Percentiles rank a stretch among this genome's conserved stretches.
Evolutionary conservation across 2,888 invertebrate genomes (phyloP).

Genomic region (Dinocampus coccinellae): DNA sequence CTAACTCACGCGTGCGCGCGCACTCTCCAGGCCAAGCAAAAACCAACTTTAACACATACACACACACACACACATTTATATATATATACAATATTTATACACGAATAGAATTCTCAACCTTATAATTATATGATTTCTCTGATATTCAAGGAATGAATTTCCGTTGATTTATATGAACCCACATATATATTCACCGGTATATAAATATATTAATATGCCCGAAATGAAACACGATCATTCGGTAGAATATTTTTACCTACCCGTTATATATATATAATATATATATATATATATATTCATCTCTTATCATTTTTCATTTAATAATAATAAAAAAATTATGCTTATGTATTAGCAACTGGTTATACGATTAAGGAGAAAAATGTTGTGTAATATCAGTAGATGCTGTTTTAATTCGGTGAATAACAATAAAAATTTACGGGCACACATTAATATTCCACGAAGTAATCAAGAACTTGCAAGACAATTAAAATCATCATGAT

Average conservation of each 20-base stretch:
- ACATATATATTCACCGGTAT: background rate
- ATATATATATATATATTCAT: background rate
- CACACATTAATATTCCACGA: background rate
- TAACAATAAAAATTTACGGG: too few relatives aligned
- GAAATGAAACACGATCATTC: slow-evolving; percentile 4
- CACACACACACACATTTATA: background rate
- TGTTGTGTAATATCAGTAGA: background rate
- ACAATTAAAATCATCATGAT: background rate
- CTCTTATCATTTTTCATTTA: background rate
- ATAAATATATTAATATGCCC: slow-evolving; percentile 5
- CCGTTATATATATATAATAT: background rate
- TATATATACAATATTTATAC: background rate
- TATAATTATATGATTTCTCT: slow-evolving; percentile 19
- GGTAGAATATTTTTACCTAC: background rate
- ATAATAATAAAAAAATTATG: background rate
- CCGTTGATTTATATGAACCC: background rate
- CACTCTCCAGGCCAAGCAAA: background rate
- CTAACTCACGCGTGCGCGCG: slow-evolving; percentile 11
- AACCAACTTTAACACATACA: slow-evolving; percentile 2
- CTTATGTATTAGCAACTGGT: background rate
- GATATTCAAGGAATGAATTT: slow-evolving; percentile 15
- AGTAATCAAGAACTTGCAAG: background rate
- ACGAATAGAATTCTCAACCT: slow-evolving; percentile 1
- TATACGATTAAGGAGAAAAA: slow-evolving; percentile 1
- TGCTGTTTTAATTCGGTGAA: background rate